Evolutionary conservation across 2,797 vertebrate genomes (phyloP).

Genomic region (Glyptemys insculpta): DNA sequence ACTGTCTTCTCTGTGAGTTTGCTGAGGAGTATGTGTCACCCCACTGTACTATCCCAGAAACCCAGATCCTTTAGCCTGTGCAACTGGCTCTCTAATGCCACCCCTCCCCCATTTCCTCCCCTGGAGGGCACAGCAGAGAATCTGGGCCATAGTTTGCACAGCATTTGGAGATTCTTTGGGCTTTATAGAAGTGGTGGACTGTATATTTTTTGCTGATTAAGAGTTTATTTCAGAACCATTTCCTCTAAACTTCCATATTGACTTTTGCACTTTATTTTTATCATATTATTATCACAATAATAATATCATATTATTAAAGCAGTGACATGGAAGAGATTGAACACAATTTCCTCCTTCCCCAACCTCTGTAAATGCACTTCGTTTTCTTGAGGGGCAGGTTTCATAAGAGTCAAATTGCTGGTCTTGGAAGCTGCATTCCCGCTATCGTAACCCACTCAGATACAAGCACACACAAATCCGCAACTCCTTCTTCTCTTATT

Average conservation of each 20-base stretch:
- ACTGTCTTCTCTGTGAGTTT: not conserved
- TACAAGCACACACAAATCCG: not conserved
- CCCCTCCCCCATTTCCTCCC: not conserved
- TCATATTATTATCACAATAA: not conserved
- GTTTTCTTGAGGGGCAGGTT: not conserved
- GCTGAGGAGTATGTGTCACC: not conserved
- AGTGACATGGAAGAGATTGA: not conserved
- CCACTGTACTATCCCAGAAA: not conserved
- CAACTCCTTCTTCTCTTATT: not conserved
- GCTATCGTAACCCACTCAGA: not conserved
- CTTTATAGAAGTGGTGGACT: not conserved
- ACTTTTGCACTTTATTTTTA: slow-evolving; percentile 14
- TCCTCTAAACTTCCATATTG: not conserved
- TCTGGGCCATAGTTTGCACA: not conserved
- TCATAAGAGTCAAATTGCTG: not conserved
- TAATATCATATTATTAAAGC: not conserved
- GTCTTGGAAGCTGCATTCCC: not conserved
- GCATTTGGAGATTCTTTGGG: not conserved
- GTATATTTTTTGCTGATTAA: not conserved
- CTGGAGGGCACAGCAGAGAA: not conserved
- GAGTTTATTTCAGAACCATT: not conserved
- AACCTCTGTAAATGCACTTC: not conserved
- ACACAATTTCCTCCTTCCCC: not conserved
- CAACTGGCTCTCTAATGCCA: not conserved
- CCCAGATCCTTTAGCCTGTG: not conserved